A percentile compares a stretch with the other conserved stretches of the same genome.
Conservation (phyloP, 1,140 invertebrate species). For the Dendroctonus valens region DNA sequence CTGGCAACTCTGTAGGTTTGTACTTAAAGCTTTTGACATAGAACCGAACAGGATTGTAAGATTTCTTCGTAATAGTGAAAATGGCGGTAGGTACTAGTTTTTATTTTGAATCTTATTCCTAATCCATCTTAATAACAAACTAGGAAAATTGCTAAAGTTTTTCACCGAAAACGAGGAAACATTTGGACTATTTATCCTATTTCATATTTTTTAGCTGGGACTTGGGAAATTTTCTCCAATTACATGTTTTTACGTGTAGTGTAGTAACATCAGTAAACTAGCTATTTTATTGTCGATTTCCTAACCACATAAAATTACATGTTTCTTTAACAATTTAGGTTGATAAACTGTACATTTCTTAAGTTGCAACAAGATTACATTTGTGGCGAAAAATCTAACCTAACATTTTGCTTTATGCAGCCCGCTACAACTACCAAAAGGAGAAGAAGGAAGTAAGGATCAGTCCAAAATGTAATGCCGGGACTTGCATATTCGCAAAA, state of each 20-base stretch:
- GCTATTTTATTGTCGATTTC: too few relatives aligned
- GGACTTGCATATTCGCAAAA: slow-evolving; percentile 96
- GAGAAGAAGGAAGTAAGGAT: slow-evolving; percentile 67
- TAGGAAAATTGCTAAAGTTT: not conserved
- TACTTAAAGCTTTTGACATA: slow-evolving; percentile 5
- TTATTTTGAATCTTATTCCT: slow-evolving; percentile 24
- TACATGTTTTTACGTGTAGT: not conserved
- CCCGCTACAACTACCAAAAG: slow-evolving; percentile 49
- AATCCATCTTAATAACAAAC: slow-evolving; percentile 21
- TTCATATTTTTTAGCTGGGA: slow-evolving; percentile 9
- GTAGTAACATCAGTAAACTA: not conserved
- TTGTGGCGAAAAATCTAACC: not conserved
- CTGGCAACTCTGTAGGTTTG: slow-evolving; percentile 2
- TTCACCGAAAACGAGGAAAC: not conserved
- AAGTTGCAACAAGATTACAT: too few relatives aligned
- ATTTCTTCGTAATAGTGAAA: slow-evolving; percentile 24
- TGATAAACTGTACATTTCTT: too few relatives aligned
- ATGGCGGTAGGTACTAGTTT: slow-evolving; percentile 37
- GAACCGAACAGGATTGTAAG: slow-evolving; percentile 1
- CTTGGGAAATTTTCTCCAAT: not conserved
- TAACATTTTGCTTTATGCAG: slow-evolving; percentile 34
- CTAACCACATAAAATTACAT: too few relatives aligned
- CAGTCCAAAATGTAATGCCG: slow-evolving; percentile 94
- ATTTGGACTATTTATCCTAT: not conserved
- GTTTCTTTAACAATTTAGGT: too few relatives aligned